Percentiles rank a stretch among this genome's conserved stretches.
These are phyloP conservation scores for Manis pentadactyla DNA, from an alignment of 2,797 vertebrate genomes.

Conservation along the genomic window DNA sequence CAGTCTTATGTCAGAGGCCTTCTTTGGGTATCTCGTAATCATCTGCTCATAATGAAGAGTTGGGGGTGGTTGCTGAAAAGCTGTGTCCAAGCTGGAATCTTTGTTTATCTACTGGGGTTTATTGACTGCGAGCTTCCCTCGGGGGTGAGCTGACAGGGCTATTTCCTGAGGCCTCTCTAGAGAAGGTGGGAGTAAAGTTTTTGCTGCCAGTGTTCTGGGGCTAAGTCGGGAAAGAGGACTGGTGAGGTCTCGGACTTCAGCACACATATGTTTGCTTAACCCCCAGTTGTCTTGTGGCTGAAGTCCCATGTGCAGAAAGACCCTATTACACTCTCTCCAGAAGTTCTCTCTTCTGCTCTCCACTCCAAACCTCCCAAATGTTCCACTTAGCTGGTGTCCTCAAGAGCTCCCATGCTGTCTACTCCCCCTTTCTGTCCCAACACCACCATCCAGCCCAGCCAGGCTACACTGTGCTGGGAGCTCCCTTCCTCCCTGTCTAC, in stretches of 20 bases:
- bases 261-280: neutral
- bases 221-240: neutral
- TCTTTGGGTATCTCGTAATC: neutral
- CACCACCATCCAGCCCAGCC: no score
- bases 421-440: no score
- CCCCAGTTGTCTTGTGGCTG: neutral
- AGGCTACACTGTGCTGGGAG: neutral
- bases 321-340: neutral
- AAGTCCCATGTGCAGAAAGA: neutral
- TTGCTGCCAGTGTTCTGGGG: neutral
- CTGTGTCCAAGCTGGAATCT: neutral
- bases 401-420: neutral
- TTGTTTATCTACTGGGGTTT: neutral
- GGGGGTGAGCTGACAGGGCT: neutral
- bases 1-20: neutral
- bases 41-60: neutral
- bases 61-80: neutral
- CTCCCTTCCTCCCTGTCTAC: neutral
- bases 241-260: neutral
- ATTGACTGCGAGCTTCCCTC: neutral
- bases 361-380: neutral
- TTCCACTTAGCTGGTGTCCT: neutral
- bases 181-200: neutral
- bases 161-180: conserved; percentile 7
- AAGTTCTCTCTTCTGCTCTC: neutral